These are phyloP conservation scores for Sabatieria punctata DNA, from an alignment of 2,888 invertebrate species.

Conservation along the genomic window DNA sequence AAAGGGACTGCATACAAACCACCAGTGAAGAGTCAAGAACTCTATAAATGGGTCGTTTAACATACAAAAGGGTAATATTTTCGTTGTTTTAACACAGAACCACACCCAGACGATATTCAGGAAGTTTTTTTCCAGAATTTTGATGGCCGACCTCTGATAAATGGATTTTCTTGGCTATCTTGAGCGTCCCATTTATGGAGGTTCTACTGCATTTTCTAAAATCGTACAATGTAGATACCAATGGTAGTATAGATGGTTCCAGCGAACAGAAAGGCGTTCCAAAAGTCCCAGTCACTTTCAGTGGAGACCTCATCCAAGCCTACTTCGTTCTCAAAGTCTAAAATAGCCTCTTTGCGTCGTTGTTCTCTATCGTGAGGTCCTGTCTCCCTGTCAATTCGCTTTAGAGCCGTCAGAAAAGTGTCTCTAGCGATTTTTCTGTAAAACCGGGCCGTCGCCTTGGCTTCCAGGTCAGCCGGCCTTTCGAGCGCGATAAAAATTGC, in stretches of 20 bases:
- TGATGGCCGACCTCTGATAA: no score
- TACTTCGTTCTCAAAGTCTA: background rate
- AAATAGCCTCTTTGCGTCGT: background rate
- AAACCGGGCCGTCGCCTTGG: background rate
- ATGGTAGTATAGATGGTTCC: conserved; percentile 9
- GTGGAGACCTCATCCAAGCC: background rate
- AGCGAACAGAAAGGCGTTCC: conserved; percentile 7
- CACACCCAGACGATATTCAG: no score
- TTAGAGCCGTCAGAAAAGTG: background rate
- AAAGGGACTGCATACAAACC: no score
- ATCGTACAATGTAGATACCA: no score
- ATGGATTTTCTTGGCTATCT: no score
- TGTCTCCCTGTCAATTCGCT: background rate
- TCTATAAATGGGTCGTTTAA: no score
- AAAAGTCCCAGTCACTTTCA: conserved; percentile 2
- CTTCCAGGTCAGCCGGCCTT: background rate
- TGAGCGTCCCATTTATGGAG: no score
- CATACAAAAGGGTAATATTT: no score
- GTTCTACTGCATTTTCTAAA: no score
- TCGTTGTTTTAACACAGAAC: no score
- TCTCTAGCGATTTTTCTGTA: background rate
- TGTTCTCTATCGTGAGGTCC: background rate
- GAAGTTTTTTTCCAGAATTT: no score
- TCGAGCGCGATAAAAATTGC: background rate
- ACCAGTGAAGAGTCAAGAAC: no score